These are phyloP conservation scores for Burhinus oedicnemus DNA, from an alignment of 2,113 vertebrate species.

Conservation along the genomic window DNA sequence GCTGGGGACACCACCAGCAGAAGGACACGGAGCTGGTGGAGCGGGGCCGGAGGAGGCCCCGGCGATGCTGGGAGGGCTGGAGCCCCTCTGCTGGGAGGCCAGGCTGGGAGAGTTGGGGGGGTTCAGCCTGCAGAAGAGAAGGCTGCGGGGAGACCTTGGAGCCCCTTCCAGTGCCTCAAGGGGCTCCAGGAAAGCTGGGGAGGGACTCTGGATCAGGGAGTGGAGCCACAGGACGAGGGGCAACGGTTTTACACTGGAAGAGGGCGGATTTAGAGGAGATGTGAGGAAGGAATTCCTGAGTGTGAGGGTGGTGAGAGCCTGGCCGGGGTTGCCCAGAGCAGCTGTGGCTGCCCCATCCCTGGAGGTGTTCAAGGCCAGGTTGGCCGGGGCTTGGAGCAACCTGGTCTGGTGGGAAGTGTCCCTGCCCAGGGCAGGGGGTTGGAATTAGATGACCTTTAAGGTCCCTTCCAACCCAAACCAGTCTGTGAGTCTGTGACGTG, in stretches of 20 bases:
- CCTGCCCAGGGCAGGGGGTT: neutral
- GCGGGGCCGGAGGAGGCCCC: neutral
- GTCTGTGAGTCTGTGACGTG: neutral
- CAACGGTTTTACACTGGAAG: neutral
- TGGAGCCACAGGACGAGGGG: neutral
- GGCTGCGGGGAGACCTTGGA: neutral
- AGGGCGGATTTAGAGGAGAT: neutral
- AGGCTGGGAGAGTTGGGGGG: neutral
- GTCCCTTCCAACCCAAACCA: neutral
- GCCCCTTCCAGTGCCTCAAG: neutral
- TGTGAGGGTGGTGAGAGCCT: neutral
- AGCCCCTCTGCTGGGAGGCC: neutral
- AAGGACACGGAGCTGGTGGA: neutral
- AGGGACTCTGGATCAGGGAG: neutral
- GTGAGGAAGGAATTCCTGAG: rapidly evolving
- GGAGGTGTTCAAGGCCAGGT: neutral
- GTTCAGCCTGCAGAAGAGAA: neutral
- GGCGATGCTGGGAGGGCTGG: neutral
- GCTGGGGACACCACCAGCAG: neutral
- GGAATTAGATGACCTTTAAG: neutral
- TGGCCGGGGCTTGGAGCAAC: neutral
- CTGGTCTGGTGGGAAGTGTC: neutral
- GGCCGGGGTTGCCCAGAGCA: neutral
- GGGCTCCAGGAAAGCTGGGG: neutral
- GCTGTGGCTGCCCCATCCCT: neutral